Base-by-base conservation (phyloP, 2,888 invertebrate species). In the Caenorhabditis sp. region DNA sequence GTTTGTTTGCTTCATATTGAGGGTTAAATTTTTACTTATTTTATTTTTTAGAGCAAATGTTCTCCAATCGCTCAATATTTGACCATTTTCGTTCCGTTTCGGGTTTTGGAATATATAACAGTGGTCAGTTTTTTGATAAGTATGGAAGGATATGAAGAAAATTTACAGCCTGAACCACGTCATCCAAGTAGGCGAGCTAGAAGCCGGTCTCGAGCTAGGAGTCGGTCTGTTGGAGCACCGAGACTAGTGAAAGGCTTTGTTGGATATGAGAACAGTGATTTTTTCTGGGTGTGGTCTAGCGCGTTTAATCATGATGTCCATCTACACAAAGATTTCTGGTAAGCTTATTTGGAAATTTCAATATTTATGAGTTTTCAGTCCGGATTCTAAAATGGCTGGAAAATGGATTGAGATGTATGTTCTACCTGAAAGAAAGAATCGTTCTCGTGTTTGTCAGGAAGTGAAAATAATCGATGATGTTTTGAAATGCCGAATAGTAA, bases 31-130 rank as follows among this genome's bases (percentile, higher is more conserved):
- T 31, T 12, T 38, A n/a, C 26, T 57, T 7, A 31, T 25, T 10
- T 27, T 25, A 1, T 17, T 20, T 58, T 70, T 43, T 20, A 70
- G 65, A 57, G 64, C 31, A 50, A n/a, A 27, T 49, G 59, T 20
- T 69, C 69, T 1, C 54, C 58, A n/a, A 5, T 31, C 0, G 25
- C 56, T 23, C 21, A 60, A 14, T 56, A 21, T 17, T 36, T 7
- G 8, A 65, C 70, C 4, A 43, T 70, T n/a, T 70, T 70, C n/a
- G 58, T 62, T 0, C 70, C 70, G 0, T 20, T 7, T 1, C 60
- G 31, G 1, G 20, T 69, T 3, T 12, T 69, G 0, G 26, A 27
- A 0, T 63, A 63, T 26, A 3, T 57, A 20, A 1, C 1, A 38
- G n/a, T 20, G 59, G n/a, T 27, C 7, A 21, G n/a, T 59, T 59